Percentiles rank a stretch among this genome's conserved stretches.
Evolutionary conservation across 2,797 vertebrate species (phyloP).

Genomic region (Falco biarmicus): DNA sequence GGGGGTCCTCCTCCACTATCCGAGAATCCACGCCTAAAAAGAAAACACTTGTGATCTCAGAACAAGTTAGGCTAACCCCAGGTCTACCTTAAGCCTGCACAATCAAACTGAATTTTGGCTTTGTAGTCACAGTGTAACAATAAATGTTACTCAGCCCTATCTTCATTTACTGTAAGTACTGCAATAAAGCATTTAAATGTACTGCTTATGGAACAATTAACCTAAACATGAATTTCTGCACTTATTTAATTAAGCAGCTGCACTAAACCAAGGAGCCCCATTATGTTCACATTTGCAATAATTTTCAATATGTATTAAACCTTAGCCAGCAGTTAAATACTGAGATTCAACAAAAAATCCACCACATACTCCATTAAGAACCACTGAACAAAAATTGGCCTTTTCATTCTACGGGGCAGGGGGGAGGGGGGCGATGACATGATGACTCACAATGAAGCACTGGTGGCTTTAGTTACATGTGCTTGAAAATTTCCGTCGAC

Average conservation of each 20-base stretch:
- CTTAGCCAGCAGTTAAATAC: not conserved
- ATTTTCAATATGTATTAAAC: not conserved
- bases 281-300: not conserved
- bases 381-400: not conserved
- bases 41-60: not conserved
- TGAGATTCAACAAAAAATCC: not conserved
- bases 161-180: not conserved
- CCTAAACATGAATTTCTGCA: not conserved
- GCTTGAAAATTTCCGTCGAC: not conserved
- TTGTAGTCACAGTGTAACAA: not conserved
- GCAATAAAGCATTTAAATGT: not conserved
- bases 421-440: no score
- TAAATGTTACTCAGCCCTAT: not conserved
- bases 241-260: not conserved
- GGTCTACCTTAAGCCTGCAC: not conserved
- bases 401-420: not conserved
- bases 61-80: not conserved
- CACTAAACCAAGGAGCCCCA: not conserved
- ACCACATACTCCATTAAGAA: not conserved
- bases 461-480: fast-evolving
- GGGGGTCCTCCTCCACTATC: constrained; percentile 95
- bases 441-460: not conserved
- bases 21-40: constrained; percentile 95
- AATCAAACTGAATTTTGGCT: not conserved
- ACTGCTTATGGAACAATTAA: not conserved